Conservation (phyloP, 2,113 vertebrate genomes). For the Corapipo altera region DNA sequence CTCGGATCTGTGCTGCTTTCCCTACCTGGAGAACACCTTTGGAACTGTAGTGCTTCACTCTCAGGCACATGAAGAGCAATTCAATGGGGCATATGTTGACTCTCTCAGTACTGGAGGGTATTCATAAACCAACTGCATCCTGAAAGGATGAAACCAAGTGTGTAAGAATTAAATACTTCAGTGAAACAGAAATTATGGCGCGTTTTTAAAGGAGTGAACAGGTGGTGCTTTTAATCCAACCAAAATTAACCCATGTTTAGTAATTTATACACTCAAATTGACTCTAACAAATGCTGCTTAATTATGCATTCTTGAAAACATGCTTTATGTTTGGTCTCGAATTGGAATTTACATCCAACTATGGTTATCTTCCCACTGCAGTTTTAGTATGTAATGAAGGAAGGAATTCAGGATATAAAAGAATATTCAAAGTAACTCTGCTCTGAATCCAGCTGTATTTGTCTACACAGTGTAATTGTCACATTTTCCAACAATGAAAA, state of each 20-base stretch:
- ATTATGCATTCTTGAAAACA: constrained; percentile 65
- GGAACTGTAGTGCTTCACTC: neutral
- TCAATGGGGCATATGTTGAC: neutral
- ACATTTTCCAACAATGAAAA: neutral
- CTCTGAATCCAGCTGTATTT: neutral
- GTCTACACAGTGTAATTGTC: neutral
- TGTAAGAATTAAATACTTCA: constrained; percentile 1
- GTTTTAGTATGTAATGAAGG: constrained; percentile 3
- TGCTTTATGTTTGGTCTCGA: constrained; percentile 18
- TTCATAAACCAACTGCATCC: neutral
- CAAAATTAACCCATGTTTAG: constrained; percentile 69
- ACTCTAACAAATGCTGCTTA: constrained; percentile 58
- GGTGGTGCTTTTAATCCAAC: constrained; percentile 73
- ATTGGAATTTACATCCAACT: constrained; percentile 44
- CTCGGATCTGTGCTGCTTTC: neutral
- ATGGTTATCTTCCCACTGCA: constrained; percentile 52
- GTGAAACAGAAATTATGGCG: constrained; percentile 22
- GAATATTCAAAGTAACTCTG: constrained; percentile 7
- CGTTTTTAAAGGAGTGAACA: constrained; percentile 40
- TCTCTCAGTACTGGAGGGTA: neutral
- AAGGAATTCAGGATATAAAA: constrained; percentile 3
- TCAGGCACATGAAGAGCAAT: neutral
- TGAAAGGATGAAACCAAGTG: constrained; percentile 3
- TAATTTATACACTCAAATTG: constrained; percentile 38
- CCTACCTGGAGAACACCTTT: neutral